Evolutionary conservation across 2,113 vertebrate species (phyloP), one percentile per base, ranked within the genome.

Genomic region (Cheilinus undulatus): DNA sequence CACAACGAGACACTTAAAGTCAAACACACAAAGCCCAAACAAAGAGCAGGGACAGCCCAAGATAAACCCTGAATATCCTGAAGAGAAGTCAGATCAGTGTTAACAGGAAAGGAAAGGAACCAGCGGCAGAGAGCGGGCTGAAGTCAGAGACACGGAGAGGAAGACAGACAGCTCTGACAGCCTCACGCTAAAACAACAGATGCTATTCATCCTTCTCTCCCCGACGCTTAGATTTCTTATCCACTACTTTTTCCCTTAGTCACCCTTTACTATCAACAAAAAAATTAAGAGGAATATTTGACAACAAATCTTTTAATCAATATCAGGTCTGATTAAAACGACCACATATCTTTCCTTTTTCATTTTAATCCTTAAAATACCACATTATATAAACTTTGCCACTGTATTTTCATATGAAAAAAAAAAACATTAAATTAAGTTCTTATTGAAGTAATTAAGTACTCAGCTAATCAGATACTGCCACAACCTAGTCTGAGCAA

Each of bases 21-120:
- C 42, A 30, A 13, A 38, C 9, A 42, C 26, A 24, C 34, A 27
- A 45, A 19, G 40, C 19, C 5, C 40, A 23, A 45, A 73, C 24
- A 62, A 11, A 64, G 10, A 60, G 32, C n/a, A n/a, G n/a, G n/a
- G n/a, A n/a, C 34, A 51, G 53, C 60, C 64, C 26, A 3, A 28
- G 43, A 64, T 56, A 51, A 80, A 81, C 52, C 63, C 49, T 20
- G 66, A 40, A 28, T 46, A 36, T 77, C 76, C 80, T 69, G 43
- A 49, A 69, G 73, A 66, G 63, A 32, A 19, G 22, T 70, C 76
- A 61, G 42, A 73, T 75, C 40, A 15, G n/a, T 64, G 72, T 43
- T 60, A 54, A 68, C 57, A 20, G 36, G 34, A 53, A 65, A 27
- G 59, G 63, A 60, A 30, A 34, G 27, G 24, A 42, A 24, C 5